Evolutionary conservation across 1,140 invertebrate genomes (phyloP).

Genomic region (Tribolium madens): DNA sequence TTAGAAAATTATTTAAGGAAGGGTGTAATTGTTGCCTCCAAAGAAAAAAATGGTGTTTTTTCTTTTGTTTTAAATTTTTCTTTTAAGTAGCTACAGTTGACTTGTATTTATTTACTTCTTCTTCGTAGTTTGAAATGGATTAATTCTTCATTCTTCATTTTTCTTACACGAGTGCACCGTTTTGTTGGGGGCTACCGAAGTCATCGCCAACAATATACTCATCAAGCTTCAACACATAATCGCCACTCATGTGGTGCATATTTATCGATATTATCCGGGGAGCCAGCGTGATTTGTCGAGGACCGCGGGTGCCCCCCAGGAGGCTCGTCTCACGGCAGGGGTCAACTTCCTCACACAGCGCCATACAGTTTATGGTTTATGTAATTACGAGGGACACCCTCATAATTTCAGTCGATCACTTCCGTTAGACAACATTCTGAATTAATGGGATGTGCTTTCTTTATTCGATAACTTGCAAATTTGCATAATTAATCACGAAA

Average conservation of each 20-base stretch:
- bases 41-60: no score
- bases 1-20: no score
- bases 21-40: no score
- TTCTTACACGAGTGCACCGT: no score
- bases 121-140: no score
- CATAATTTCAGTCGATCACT: constrained; percentile 50
- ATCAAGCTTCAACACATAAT: constrained; percentile 21
- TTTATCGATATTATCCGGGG: constrained; percentile 40
- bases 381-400: constrained; percentile 52
- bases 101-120: no score
- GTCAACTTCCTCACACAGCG: constrained; percentile 48
- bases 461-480: constrained; percentile 10
- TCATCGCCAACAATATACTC: constrained; percentile 17
- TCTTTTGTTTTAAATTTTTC: no score
- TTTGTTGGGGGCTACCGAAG: no score
- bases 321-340: constrained; percentile 45
- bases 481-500: constrained; percentile 30
- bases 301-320: constrained; percentile 47
- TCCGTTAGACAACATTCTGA: constrained; percentile 44
- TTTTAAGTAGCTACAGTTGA: no score
- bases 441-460: constrained; percentile 23
- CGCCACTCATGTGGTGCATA: constrained; percentile 35
- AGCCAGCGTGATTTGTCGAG: constrained; percentile 50
- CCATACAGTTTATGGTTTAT: constrained; percentile 52
- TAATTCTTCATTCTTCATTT: no score